Evolutionary conservation across 2,888 invertebrate genomes (phyloP), one percentile per base, ranked within the genome.

Genomic region (Spisula subtruncata): DNA sequence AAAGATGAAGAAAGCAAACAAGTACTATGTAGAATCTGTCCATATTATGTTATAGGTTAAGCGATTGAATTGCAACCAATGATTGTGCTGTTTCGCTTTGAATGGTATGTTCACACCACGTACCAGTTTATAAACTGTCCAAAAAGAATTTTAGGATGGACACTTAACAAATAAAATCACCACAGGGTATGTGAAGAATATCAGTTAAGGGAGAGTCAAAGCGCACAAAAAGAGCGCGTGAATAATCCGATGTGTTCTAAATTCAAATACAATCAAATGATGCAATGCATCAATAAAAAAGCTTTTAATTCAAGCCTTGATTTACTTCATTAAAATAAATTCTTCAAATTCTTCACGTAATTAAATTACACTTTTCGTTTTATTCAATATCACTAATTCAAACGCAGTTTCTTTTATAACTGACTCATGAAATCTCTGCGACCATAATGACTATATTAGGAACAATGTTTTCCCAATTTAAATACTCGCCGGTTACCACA

Each of bases 21-120:
- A 75, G 18, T 6, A 87, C 51, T 32, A n/a, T 51, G 82, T 71
- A 71, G 46, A 82, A 46, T 82, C 48, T 87, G 87, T 87, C 87
- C 87, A 87, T 87, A 56, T 80, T 85, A 85, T 54, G 41, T 41
- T 56, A 1, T 51, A 18, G 41, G 2, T 32, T 16, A 35, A 8
- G 75, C 14, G 8, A 14, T 41, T 35, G 18, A 16, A 35, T 18
- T n/a, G 35, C 29, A 75, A 32, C 16, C 75, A 25, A 16, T 35
- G 20, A 1, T 32, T 25, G 16, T 35, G 75, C 8, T 32, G 18
- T 75, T 75, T 35, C 35, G 35, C 29, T 75, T 75, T 75, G 32
- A 35, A 75, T 75, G 35, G 35, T 35, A 4, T 32, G 32, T 35
- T 75, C 75, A 75, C 75, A 16, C 14, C 5, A 35, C 35, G 32